Evolutionary conservation across 2,797 vertebrate species (phyloP).

Genomic region (Mormyrus proboscirostris): DNA sequence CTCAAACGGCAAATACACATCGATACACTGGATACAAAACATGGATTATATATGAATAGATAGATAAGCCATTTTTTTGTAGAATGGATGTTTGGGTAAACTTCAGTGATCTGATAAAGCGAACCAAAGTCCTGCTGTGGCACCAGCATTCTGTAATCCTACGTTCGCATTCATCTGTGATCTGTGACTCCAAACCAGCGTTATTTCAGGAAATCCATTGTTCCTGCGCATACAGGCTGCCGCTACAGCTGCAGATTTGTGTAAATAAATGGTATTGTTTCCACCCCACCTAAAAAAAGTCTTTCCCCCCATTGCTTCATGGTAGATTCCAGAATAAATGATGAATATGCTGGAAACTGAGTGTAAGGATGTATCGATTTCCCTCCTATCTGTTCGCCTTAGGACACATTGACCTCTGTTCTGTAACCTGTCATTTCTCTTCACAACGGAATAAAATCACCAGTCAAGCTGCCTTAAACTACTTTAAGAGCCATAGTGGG

Average conservation of each 20-base stretch:
- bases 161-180: background rate
- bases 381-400: background rate
- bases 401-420: background rate
- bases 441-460: background rate
- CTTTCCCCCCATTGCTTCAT: background rate
- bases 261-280: background rate
- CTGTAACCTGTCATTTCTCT: conserved; percentile 10
- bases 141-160: background rate
- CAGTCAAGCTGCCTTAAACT: background rate
- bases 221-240: background rate
- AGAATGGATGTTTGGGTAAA: background rate
- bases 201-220: background rate
- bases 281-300: background rate
- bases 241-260: background rate
- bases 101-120: background rate
- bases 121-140: background rate
- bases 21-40: background rate
- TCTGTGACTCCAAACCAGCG: background rate
- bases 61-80: background rate
- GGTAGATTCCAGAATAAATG: background rate
- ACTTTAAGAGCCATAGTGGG: background rate
- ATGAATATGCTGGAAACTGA: background rate
- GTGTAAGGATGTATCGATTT: background rate
- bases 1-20: background rate
- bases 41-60: background rate